phyloP scores from a whole-genome alignment of 2,113 vertebrate species.

The Psilopogon haemacephalus region DNA sequence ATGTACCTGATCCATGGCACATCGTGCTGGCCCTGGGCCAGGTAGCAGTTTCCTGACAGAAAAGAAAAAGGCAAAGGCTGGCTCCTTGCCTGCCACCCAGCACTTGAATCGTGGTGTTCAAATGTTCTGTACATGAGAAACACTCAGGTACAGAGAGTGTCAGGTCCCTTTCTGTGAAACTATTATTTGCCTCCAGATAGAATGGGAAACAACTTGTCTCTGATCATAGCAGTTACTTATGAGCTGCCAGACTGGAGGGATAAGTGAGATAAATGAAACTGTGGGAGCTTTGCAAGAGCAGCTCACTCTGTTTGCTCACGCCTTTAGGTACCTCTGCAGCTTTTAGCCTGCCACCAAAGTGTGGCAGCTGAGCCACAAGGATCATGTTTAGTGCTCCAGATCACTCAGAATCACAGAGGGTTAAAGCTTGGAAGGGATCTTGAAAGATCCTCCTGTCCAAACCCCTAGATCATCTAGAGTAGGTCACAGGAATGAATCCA shows the following conservation, averaged over 20 bases:
- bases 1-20: slow-evolving; percentile 18
- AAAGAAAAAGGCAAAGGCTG: background rate
- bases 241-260: slow-evolving; percentile 67
- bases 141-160: slow-evolving; percentile 42
- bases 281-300: slow-evolving; percentile 61
- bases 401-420: background rate
- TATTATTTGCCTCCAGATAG: slow-evolving; percentile 71
- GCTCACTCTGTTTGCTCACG: slow-evolving; percentile 56
- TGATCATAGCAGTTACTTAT: slow-evolving; percentile 70
- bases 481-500: too few species aligned
- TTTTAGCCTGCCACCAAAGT: slow-evolving; percentile 56
- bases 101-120: background rate
- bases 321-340: slow-evolving; percentile 16
- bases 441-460: too few species aligned
- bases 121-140: slow-evolving; percentile 31
- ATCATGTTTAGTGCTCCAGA: slow-evolving; percentile 13
- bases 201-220: slow-evolving; percentile 65
- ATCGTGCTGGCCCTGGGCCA: background rate
- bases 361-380: background rate
- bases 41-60: background rate
- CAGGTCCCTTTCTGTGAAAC: slow-evolving; percentile 54
- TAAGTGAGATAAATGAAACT: slow-evolving; percentile 72
- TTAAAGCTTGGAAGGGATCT: too few species aligned
- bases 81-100: slow-evolving; percentile 10
- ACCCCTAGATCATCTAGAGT: too few species aligned